A percentile compares a stretch with the other conserved stretches of the same genome.
Conservation (phyloP, 2,797 vertebrate genomes). For the Pipistrellus nathusii region DNA sequence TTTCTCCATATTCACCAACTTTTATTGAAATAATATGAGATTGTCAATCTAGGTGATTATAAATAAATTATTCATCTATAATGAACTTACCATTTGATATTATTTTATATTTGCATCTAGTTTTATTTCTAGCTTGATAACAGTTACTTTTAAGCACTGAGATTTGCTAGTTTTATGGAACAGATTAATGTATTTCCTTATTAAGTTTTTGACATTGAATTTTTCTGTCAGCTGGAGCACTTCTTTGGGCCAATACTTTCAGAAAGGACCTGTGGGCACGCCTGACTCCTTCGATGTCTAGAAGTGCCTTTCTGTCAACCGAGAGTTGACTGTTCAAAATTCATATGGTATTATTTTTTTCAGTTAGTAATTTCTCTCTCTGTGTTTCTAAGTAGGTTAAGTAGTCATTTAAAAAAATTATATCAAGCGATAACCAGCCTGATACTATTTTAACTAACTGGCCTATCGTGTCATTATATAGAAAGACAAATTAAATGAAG, state of each 20-base stretch:
- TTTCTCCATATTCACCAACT: neutral
- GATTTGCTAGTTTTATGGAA: neutral
- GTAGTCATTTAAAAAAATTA: slow-evolving; percentile 43
- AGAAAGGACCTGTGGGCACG: neutral
- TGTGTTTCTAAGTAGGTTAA: neutral
- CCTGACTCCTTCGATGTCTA: neutral
- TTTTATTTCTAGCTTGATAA: slow-evolving; percentile 10
- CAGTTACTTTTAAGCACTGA: slow-evolving; percentile 7
- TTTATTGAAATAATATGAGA: neutral
- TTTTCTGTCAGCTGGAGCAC: neutral
- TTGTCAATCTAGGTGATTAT: neutral
- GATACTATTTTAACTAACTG: neutral
- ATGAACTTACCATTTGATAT: slow-evolving; percentile 3
- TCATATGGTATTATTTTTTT: neutral
- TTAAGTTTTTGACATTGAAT: slow-evolving; percentile 47
- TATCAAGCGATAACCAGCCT: neutral
- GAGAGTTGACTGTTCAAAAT: slow-evolving; percentile 5
- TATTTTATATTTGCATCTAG: neutral
- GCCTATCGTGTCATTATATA: neutral
- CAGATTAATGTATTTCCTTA: neutral
- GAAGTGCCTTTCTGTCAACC: neutral
- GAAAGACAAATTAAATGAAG: slow-evolving; percentile 3
- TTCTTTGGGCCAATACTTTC: neutral
- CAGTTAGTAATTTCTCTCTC: neutral
- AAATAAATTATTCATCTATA: slow-evolving; percentile 10